phyloP scores from a whole-genome alignment of 2,888 invertebrate genomes.

The Stenodera caucasica region DNA sequence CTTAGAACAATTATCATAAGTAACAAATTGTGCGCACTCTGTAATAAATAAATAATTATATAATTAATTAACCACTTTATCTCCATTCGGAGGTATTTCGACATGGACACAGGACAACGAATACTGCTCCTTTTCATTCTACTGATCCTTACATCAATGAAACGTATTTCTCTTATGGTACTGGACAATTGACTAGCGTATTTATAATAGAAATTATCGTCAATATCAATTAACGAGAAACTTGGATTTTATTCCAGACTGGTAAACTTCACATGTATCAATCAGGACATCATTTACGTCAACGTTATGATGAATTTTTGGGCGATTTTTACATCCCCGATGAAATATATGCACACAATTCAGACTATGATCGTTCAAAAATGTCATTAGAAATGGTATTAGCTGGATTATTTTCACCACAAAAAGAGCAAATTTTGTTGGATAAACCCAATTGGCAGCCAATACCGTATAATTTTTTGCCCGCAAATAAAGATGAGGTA shows the following conservation, averaged over 20 bases:
- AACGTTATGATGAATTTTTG: conserved; percentile 63
- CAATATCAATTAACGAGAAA: not conserved
- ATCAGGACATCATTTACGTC: conserved; percentile 64
- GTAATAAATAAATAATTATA: too few species aligned
- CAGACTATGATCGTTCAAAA: conserved; percentile 69
- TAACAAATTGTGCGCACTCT: too few species aligned
- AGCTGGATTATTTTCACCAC: conserved; percentile 67
- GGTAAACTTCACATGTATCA: conserved; percentile 65
- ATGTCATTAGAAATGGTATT: conserved; percentile 69
- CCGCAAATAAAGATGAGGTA: not conserved
- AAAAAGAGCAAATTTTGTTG: conserved; percentile 60
- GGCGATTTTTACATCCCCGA: conserved; percentile 60
- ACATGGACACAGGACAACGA: conserved; percentile 76
- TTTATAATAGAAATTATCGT: conserved; percentile 27
- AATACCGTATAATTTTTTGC: conserved; percentile 33
- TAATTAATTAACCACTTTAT: too few species aligned
- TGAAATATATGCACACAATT: conserved; percentile 60
- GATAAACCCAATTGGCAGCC: conserved; percentile 38
- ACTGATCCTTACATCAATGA: conserved; percentile 67
- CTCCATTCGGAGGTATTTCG: conserved; percentile 65
- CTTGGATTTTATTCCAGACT: conserved; percentile 29
- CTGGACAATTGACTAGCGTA: conserved; percentile 76
- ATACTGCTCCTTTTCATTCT: conserved; percentile 64
- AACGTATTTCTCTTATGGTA: conserved; percentile 70
- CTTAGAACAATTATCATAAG: too few species aligned